A percentile compares a stretch with the other conserved stretches of the same genome.
These are phyloP conservation scores for Anabas testudineus DNA, from an alignment of 2,797 vertebrate genomes.

Conservation along the genomic window DNA sequence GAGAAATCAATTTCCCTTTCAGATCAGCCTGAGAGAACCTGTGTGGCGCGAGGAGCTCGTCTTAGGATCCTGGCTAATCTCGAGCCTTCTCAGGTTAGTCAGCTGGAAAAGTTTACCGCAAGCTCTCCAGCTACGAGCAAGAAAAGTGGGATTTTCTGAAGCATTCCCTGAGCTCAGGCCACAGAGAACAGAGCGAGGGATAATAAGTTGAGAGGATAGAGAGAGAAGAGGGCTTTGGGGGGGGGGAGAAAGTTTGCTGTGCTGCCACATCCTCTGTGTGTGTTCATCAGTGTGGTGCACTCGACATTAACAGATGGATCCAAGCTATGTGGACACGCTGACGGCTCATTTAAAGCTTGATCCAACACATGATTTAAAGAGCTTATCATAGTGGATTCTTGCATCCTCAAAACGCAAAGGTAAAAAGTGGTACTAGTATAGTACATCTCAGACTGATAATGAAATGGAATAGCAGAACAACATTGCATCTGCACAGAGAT, in stretches of 20 bases:
- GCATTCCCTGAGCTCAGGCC: slow-evolving; percentile 71
- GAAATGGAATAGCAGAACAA: not conserved
- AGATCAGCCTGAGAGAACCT: slow-evolving; percentile 73
- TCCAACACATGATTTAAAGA: slow-evolving; percentile 30
- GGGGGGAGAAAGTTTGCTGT: slow-evolving; percentile 41
- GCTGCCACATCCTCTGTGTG: slow-evolving; percentile 19
- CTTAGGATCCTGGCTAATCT: slow-evolving; percentile 75
- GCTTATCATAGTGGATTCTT: slow-evolving; percentile 11
- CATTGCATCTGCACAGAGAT: slow-evolving; percentile 21
- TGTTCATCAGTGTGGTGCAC: slow-evolving; percentile 13
- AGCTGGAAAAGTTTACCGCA: slow-evolving; percentile 78
- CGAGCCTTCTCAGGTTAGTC: slow-evolving; percentile 76
- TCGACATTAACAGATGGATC: slow-evolving; percentile 8
- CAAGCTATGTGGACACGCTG: slow-evolving; percentile 2
- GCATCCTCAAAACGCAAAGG: not conserved
- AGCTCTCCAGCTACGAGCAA: slow-evolving; percentile 67
- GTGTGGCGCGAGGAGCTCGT: slow-evolving; percentile 66
- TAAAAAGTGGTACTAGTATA: not conserved
- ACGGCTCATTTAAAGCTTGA: slow-evolving; percentile 5
- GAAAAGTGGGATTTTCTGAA: slow-evolving; percentile 74
- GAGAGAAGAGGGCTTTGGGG: slow-evolving; percentile 43
- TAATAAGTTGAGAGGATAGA: slow-evolving; percentile 57
- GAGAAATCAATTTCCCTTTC: slow-evolving; percentile 82
- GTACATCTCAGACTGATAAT: slow-evolving; percentile 17
- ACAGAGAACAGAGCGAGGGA: slow-evolving; percentile 57